Evolutionary conservation across 2,888 invertebrate species (phyloP), one percentile per base, ranked within the genome.

Genomic region (Proisotoma minuta): DNA sequence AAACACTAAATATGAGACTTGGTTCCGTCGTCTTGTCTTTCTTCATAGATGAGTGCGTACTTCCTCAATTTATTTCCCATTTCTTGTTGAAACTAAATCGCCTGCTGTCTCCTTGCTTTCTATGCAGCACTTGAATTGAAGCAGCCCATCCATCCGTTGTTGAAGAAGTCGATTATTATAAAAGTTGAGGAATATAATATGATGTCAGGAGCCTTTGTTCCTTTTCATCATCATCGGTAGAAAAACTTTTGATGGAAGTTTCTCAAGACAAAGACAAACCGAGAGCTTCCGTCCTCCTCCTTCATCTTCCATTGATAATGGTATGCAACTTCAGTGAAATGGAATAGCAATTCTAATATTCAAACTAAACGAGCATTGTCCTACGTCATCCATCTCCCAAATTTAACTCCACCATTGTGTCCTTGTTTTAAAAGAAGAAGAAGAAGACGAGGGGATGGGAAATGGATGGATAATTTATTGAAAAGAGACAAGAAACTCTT

Each of bases 381-480:
- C n/a, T n/a, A n/a, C n/a, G n/a, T n/a, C n/a, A n/a, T n/a, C n/a
- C n/a, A n/a, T n/a, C n/a, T n/a, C n/a, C n/a, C n/a, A n/a, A n/a
- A n/a, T n/a, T n/a, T n/a, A n/a, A n/a, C n/a, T n/a, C n/a, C n/a
- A n/a, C n/a, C n/a, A n/a, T n/a, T n/a, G n/a, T n/a, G n/a, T n/a
- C n/a, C n/a, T n/a, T n/a, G n/a, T n/a, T n/a, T n/a, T n/a, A n/a
- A n/a, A n/a, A 43, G 10, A n/a, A 4, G 34, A 34, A 34, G 34
- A 34, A 10, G 34, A 34, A 34, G 8, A 34, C 15, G 34, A 34
- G 15, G 43, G 27, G 43, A 43, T 26, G 40, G 56, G 27, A 56
- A 56, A 47, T 56, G 56, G 56, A 56, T 56, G 26, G 56, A 56
- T 43, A 56, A 56, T 56, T 56, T 56, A 56, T 56, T 43, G 56